Percentiles rank a stretch among this genome's conserved stretches.
These are phyloP conservation scores for Lepilemur ruficaudatus DNA, from an alignment of 2,797 vertebrate species.

Conservation along the genomic window DNA sequence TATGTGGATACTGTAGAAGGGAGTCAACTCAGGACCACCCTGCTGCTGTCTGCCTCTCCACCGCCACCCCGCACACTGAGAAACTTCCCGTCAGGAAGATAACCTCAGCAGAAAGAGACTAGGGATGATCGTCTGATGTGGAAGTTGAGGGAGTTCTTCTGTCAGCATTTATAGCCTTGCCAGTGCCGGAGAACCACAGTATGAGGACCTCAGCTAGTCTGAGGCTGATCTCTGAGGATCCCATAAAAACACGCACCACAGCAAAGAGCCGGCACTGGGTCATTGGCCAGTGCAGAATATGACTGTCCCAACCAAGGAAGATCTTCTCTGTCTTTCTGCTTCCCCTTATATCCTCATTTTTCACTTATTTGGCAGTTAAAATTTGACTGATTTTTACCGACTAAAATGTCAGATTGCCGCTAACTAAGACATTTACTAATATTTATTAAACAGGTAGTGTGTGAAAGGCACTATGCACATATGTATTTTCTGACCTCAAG, in stretches of 20 bases:
- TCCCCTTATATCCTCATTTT: neutral
- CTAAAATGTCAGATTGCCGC: neutral
- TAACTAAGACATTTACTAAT: neutral
- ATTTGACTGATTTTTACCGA: neutral
- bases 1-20: neutral
- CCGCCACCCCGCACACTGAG: neutral
- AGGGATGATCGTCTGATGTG: neutral
- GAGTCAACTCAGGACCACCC: neutral
- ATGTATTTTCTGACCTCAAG: neutral
- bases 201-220: neutral
- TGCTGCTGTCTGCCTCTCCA: neutral
- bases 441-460: neutral
- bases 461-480: neutral
- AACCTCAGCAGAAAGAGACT: neutral
- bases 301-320: neutral
- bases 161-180: too few species aligned
- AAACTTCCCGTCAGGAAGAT: neutral
- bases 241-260: neutral
- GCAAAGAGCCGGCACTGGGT: neutral
- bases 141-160: neutral
- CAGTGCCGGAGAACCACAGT: neutral
- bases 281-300: neutral
- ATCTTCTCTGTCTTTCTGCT: neutral
- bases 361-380: neutral
- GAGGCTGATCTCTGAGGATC: neutral